Evolutionary conservation across 2,888 invertebrate species (phyloP).

Genomic region (Electrophaes corylata): DNA sequence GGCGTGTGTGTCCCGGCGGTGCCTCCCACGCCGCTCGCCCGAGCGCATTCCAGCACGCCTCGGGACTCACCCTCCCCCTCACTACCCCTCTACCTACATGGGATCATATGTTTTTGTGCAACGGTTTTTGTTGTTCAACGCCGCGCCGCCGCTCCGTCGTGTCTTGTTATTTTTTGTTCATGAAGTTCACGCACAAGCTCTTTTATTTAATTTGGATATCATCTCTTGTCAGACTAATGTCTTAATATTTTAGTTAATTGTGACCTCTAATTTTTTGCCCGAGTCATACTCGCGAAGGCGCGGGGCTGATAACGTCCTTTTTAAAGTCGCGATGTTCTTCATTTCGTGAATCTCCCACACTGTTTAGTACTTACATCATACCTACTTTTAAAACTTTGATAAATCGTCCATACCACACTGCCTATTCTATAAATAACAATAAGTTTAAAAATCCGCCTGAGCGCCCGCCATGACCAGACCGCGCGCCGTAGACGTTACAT

Average conservation of each 20-base stretch:
- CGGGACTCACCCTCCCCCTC: slow-evolving; percentile 61
- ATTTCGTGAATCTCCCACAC: neutral
- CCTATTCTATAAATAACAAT: slow-evolving; percentile 30
- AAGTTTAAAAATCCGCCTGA: slow-evolving; percentile 39
- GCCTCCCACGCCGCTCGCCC: slow-evolving; percentile 82
- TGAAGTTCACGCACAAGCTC: slow-evolving; percentile 78
- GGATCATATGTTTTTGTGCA: slow-evolving; percentile 85
- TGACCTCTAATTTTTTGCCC: slow-evolving; percentile 4
- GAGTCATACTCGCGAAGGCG: neutral
- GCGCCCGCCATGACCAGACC: slow-evolving; percentile 40
- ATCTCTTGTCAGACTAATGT: slow-evolving; percentile 48
- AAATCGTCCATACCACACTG: slow-evolving; percentile 19
- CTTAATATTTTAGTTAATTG: slow-evolving; percentile 22
- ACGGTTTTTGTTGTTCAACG: slow-evolving; percentile 83
- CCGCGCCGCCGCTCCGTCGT: slow-evolving; percentile 68
- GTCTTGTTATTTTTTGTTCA: slow-evolving; percentile 75
- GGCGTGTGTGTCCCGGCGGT: slow-evolving; percentile 72
- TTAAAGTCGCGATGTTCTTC: neutral
- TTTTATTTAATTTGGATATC: slow-evolving; percentile 77
- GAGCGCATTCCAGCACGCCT: slow-evolving; percentile 84
- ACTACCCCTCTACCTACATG: slow-evolving; percentile 72
- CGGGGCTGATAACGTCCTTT: slow-evolving; percentile 4
- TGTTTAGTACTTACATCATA: neutral
- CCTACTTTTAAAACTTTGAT: slow-evolving; percentile 7
- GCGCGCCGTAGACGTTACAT: slow-evolving; percentile 41